These are phyloP conservation scores for Syndactyla subalaris DNA, from an alignment of 2,797 vertebrate species.

Conservation along the genomic window DNA sequence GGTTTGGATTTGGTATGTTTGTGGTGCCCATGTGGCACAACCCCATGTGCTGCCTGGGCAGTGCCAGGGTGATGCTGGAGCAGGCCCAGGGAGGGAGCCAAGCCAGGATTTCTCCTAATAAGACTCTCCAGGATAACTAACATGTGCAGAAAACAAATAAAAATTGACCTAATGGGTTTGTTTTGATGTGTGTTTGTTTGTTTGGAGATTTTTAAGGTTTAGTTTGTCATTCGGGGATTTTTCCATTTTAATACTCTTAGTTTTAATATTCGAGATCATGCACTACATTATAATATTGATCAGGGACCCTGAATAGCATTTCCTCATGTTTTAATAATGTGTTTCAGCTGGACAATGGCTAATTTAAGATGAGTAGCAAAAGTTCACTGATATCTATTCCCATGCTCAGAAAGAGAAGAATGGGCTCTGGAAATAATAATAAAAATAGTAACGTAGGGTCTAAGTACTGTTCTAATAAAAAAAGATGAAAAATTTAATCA, in stretches of 20 bases:
- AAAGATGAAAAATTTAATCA: background rate
- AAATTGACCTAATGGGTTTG: background rate
- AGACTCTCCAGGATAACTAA: background rate
- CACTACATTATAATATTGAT: background rate
- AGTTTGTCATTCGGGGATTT: background rate
- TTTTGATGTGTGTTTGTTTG: background rate
- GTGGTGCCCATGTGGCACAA: background rate
- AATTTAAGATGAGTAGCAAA: slow-evolving; percentile 18
- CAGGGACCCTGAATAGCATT: slow-evolving; percentile 20
- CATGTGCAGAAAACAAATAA: background rate
- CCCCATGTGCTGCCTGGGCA: background rate
- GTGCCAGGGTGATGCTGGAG: background rate
- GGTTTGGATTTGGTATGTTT: background rate
- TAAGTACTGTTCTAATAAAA: background rate
- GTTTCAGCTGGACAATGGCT: slow-evolving; percentile 44
- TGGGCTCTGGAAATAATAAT: slow-evolving; percentile 49
- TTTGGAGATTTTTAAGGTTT: background rate
- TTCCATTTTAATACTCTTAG: background rate
- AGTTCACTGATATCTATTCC: slow-evolving; percentile 11
- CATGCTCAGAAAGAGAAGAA: slow-evolving; percentile 31
- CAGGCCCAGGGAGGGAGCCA: background rate
- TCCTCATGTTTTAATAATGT: slow-evolving; percentile 53
- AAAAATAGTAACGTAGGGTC: slow-evolving; percentile 22
- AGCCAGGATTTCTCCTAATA: background rate
- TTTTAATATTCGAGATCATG: background rate